Base-by-base conservation (phyloP, 2,113 vertebrate species). In the Hemiprocne comata region DNA sequence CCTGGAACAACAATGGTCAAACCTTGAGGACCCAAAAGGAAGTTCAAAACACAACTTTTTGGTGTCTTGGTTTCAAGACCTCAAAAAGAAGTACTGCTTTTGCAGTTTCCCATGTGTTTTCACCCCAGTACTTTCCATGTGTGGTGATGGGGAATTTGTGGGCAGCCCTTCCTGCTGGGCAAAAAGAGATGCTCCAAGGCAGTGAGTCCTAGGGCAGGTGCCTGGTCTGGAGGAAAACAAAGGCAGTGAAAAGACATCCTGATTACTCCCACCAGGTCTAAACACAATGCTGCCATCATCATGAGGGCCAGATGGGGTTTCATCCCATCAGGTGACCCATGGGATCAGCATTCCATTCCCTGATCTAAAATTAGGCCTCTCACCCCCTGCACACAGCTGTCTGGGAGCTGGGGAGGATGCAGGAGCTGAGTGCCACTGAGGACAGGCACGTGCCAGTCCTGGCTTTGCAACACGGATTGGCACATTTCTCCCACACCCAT, bases 341-440 rank as follows among this genome's bases (percentile, higher is more conserved):
- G 55, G 29, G 67, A 89, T 77, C 51, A 29, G 14, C 50, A 28
- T 50, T 53, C 4, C 88, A 73, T 89, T 90, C 61, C 67, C 61
- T 38, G 38, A 29, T 66, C 92, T 95, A 94, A 94, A 94, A 94
- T 95, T 90, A 95, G 83, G 14, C 7, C 20, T 38, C 65, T 50
- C 17, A 25, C 13, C 11, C 38, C 15, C 66, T 55, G 28, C 34
- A 66, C 33, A 73, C 40, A n/a, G 31, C 29, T 25, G 36, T 13
- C 24, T 76, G 72, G 48, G 10, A 6, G 7, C 46, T 2, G 2
- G 5, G 50, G 18, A 80, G 60, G 60, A 88, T 55, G 25, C 17
- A 33, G 1, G 11, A 66, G 64, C 82, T 57, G 33, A 57, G 40
- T 7, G 1, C 33, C 17, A 6, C 26, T 3, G 29, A 87, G 54